Base-by-base conservation (phyloP, 2,113 vertebrate genomes). In the Chaetodon trifascialis region DNA sequence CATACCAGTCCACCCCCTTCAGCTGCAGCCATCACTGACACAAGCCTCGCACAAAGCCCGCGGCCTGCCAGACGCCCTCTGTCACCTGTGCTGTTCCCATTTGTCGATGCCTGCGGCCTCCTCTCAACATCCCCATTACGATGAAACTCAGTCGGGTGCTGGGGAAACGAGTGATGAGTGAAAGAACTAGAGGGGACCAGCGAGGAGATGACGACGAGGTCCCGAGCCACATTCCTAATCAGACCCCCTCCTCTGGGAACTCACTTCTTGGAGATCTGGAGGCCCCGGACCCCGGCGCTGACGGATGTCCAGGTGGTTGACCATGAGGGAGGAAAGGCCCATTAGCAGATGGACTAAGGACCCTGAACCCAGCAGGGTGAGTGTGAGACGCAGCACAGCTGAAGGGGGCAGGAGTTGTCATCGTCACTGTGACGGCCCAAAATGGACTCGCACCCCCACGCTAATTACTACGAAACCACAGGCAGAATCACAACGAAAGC, bases 301-400 rank as follows among this genome's bases (percentile, higher is more conserved):
- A 93, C 19, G 46, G 92, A 93, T 71, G 42, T 76, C 82, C 92
- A 94, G 92, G 90, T 94, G 91, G 86, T 36, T 62, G 88, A 88
- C 83, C 81, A 19, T 82, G 79, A 87, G 82, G 62, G 68, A 86
- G 70, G 84, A 80, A 76, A 74, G 80, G 68, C 71, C 73, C 69
- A 25, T 80, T 80, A 91, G 85, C 91, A 93, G 89, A 92, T 80
- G 80, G 85, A 59, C 60, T 56, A 59, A 11, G 58, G 78, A 63
- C 74, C 75, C 71, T 54, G 74, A 71, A 58, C 80, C 73, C 73
- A 25, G 68, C 73, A 25, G 82, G 87, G 83, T 81, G 63, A 16
- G 63, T 76, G 66, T 86, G 84, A 91, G 88, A 89, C 38, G 34
- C 59, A 44, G 76, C 83, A 88, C 87, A 94, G 91, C 90, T 91